phyloP scores from a whole-genome alignment of 2,888 invertebrate species.

The Drosophila subquinaria region DNA sequence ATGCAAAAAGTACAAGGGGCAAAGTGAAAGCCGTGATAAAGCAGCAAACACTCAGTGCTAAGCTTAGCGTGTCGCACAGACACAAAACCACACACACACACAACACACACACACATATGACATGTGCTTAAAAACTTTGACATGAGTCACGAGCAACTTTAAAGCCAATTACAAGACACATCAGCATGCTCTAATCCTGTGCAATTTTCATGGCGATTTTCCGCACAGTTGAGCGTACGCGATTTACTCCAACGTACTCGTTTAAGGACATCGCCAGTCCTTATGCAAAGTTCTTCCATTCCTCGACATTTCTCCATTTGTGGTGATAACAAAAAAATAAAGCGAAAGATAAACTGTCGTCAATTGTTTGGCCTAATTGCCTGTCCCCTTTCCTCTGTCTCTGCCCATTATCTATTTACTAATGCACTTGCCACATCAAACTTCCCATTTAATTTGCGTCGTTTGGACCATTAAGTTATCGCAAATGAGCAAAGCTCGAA shows the following conservation, averaged over 20 bases:
- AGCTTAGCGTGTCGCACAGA: conserved; percentile 55
- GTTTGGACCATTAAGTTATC: conserved; percentile 69
- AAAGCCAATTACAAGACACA: conserved; percentile 67
- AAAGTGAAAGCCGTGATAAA: conserved; percentile 54
- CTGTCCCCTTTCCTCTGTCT: background rate
- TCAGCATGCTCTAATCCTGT: conserved; percentile 41
- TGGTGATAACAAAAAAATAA: conserved; percentile 30
- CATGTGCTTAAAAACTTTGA: conserved; percentile 60
- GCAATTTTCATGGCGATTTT: conserved; percentile 44
- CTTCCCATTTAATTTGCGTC: conserved; percentile 65
- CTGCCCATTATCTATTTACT: background rate
- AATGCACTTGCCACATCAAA: conserved; percentile 40
- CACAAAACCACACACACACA: conserved; percentile 33
- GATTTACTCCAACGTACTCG: conserved; percentile 1
- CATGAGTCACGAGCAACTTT: conserved; percentile 53
- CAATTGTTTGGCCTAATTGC: conserved; percentile 70
- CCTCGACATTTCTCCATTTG: background rate
- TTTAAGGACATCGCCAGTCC: conserved; percentile 18
- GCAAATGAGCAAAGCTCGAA: conserved; percentile 49
- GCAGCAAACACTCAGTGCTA: conserved; percentile 51
- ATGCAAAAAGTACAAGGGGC: conserved; percentile 58
- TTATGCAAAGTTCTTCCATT: conserved; percentile 20
- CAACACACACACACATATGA: conserved; percentile 36
- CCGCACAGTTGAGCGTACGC: conserved; percentile 37
- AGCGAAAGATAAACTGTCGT: conserved; percentile 26